A percentile compares a stretch with the other conserved stretches of the same genome.
phyloP scores from a whole-genome alignment of 2,888 invertebrate genomes.

The Leptarthrus brevirostris region DNA sequence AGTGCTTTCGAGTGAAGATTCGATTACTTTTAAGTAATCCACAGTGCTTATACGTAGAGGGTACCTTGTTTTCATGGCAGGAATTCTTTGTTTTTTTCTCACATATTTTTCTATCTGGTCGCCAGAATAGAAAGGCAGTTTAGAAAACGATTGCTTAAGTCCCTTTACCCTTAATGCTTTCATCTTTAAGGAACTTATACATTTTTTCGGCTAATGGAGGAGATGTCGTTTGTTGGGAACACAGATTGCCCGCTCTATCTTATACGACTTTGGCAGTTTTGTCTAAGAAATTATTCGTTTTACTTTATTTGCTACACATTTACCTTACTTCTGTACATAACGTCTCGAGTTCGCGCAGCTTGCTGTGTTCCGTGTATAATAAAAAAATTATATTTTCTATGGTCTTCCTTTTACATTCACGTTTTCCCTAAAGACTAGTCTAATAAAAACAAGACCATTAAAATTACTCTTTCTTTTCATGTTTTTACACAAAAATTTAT shows the following conservation, averaged over 20 bases:
- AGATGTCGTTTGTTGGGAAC: conserved; percentile 58
- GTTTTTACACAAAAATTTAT: conserved; percentile 38
- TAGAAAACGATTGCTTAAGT: conserved; percentile 34
- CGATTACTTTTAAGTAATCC: conserved; percentile 57
- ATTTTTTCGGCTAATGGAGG: conserved; percentile 59
- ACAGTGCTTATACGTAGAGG: conserved; percentile 56
- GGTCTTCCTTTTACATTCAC: conserved; percentile 26
- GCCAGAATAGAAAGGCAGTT: conserved; percentile 23
- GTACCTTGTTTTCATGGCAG: conserved; percentile 52
- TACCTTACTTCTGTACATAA: conserved; percentile 17
- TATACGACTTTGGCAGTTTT: conserved; percentile 60
- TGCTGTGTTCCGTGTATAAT: conserved; percentile 48
- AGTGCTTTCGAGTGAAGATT: conserved; percentile 57
- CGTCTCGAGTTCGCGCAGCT: conserved; percentile 26
- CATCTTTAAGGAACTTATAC: conserved; percentile 33
- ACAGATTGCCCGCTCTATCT: conserved; percentile 52
- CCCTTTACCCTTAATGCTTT: conserved; percentile 47
- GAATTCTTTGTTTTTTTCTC: conserved; percentile 50
- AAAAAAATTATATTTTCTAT: conserved; percentile 31
- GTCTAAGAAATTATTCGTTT: conserved; percentile 49
- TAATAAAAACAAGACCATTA: conserved; percentile 39
- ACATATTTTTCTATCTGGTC: conserved; percentile 42
- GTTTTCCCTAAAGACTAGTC: conserved; percentile 35
- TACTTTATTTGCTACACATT: conserved; percentile 25
- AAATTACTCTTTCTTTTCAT: conserved; percentile 10